Evolutionary conservation across 2,888 invertebrate genomes (phyloP).

Genomic region (Danaus chrysippus): DNA sequence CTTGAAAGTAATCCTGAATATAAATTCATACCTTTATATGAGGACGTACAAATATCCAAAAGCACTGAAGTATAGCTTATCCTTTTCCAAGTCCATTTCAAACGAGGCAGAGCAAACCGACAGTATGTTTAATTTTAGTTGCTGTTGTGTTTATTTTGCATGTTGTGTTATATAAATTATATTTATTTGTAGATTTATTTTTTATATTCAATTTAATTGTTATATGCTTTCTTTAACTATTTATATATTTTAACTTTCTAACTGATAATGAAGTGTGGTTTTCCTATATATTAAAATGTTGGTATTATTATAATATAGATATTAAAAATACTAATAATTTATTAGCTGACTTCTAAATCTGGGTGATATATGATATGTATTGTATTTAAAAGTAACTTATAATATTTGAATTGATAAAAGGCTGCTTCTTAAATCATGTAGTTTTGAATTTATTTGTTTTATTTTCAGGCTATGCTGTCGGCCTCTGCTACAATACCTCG

Average conservation of each 20-base stretch:
- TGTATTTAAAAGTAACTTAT: no score
- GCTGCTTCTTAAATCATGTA: conserved; percentile 28
- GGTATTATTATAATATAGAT: no score
- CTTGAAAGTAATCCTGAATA: conserved; percentile 69
- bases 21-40: conserved; percentile 60
- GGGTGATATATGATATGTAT: no score
- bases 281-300: no score
- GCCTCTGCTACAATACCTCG: conserved; percentile 86
- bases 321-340: no score
- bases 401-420: conserved; percentile 7
- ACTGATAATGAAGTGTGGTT: no score
- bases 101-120: conserved; percentile 43
- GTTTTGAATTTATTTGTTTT: conserved; percentile 56
- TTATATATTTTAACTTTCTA: no score
- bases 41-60: conserved; percentile 60
- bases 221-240: no score
- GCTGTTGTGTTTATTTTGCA: conserved; percentile 38
- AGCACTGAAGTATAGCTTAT: conserved; percentile 67
- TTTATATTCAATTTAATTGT: background rate
- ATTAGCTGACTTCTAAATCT: no score
- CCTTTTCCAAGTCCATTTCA: conserved; percentile 19
- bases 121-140: conserved; percentile 66
- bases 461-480: conserved; percentile 82
- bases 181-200: background rate
- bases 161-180: background rate